Evolutionary conservation across 2,888 invertebrate genomes (phyloP).

Genomic region (Crioceris asparagi): DNA sequence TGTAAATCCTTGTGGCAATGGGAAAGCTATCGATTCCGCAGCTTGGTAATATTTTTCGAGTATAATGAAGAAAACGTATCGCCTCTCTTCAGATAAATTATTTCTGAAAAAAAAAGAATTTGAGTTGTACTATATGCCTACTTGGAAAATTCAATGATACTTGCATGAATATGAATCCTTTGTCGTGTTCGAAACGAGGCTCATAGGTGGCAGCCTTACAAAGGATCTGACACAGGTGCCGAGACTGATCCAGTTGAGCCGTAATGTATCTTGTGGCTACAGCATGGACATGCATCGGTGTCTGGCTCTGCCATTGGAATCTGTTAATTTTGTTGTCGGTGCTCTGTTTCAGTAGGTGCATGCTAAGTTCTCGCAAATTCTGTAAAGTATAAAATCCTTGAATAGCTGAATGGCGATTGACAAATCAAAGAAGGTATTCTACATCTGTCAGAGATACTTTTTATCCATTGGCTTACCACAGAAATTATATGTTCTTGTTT

Average conservation of each 20-base stretch:
- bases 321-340: conserved; percentile 40
- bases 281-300: conserved; percentile 64
- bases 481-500: conserved; percentile 82
- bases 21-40: conserved; percentile 69
- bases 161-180: conserved; percentile 73
- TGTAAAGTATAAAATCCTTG: no score
- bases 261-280: conserved; percentile 72
- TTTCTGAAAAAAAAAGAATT: conserved; percentile 46
- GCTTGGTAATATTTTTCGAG: conserved; percentile 75
- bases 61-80: conserved; percentile 62
- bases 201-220: conserved; percentile 59
- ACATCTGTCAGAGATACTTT: no score
- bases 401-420: no score
- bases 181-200: conserved; percentile 55
- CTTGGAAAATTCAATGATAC: conserved; percentile 15
- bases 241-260: conserved; percentile 69
- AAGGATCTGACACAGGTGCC: conserved; percentile 64
- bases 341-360: conserved; percentile 65
- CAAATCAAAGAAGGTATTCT: no score
- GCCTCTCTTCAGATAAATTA: conserved; percentile 58
- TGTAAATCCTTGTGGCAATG: conserved; percentile 75
- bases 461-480: no score
- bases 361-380: conserved; percentile 77
- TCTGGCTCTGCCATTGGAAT: conserved; percentile 43
- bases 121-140: neutral